These are phyloP conservation scores for Metopolophium dirhodum DNA, from an alignment of 1,140 invertebrate genomes.

Conservation along the genomic window DNA sequence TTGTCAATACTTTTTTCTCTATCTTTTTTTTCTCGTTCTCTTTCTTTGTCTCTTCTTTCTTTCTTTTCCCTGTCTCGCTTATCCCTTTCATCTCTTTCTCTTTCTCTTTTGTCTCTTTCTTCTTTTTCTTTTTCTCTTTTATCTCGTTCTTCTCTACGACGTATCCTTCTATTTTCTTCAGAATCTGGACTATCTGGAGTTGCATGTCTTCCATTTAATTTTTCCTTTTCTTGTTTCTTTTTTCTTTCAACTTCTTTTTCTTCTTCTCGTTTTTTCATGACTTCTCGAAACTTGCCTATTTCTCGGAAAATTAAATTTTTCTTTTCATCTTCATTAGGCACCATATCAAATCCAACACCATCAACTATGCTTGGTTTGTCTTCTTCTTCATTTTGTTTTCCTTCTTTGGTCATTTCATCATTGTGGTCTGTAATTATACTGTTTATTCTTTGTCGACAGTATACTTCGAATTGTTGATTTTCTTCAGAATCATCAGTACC, in stretches of 20 bases:
- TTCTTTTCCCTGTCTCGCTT: conserved; percentile 61
- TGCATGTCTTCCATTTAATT: conserved; percentile 26
- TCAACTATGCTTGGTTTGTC: conserved; percentile 50
- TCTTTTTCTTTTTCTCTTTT: conserved; percentile 64
- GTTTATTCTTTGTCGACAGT: conserved; percentile 36
- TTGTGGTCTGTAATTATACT: conserved; percentile 52
- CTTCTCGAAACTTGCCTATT: conserved; percentile 96
- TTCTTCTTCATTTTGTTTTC: conserved; percentile 37
- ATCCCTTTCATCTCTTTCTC: conserved; percentile 62
- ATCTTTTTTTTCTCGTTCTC: conserved; percentile 61
- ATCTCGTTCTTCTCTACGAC: conserved; percentile 53
- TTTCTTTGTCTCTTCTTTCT: conserved; percentile 61
- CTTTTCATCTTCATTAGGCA: conserved; percentile 84
- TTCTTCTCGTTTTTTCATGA: conserved; percentile 88
- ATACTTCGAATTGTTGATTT: conserved; percentile 50
- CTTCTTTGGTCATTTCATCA: conserved; percentile 49
- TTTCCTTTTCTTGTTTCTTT: conserved; percentile 60
- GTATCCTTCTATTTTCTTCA: conserved; percentile 53
- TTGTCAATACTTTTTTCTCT: conserved; percentile 61
- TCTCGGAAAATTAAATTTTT: conserved; percentile 93
- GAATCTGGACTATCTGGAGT: conserved; percentile 50
- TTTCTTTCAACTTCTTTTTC: conserved; percentile 63
- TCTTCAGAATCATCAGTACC: conserved; percentile 48
- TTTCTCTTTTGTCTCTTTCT: conserved; percentile 64
- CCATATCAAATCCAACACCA: conserved; percentile 50